phyloP scores from a whole-genome alignment of 1,140 invertebrate species.

The Belonocnema kinseyi region DNA sequence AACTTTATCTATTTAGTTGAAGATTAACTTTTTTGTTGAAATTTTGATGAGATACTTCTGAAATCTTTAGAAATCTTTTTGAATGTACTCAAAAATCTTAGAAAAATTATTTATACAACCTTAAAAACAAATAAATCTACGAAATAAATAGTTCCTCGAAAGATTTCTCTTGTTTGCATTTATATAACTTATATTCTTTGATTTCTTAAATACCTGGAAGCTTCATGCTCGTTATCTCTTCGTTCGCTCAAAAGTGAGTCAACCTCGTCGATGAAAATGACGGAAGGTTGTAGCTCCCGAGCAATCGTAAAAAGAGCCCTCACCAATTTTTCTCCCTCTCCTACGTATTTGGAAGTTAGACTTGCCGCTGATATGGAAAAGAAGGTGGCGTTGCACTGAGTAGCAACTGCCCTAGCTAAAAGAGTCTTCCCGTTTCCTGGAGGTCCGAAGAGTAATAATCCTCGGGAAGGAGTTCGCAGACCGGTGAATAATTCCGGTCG shows the following conservation, averaged over 20 bases:
- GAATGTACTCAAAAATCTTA: too few relatives aligned
- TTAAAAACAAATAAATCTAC: too few relatives aligned
- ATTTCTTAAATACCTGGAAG: constrained; percentile 78
- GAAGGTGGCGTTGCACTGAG: constrained; percentile 94
- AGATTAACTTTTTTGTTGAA: too few relatives aligned
- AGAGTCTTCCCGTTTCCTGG: constrained; percentile 96
- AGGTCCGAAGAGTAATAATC: constrained; percentile 95
- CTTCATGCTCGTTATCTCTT: constrained; percentile 95
- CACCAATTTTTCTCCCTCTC: constrained; percentile 98
- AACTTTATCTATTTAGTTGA: too few relatives aligned
- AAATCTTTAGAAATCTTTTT: too few relatives aligned
- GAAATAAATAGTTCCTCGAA: too few relatives aligned
- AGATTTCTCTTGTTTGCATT: too few relatives aligned
- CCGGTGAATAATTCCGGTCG: constrained; percentile 97
- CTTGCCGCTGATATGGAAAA: constrained; percentile 98
- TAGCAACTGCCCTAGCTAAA: constrained; percentile 92
- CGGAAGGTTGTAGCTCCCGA: constrained; percentile 93
- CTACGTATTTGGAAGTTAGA: constrained; percentile 98
- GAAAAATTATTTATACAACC: too few relatives aligned
- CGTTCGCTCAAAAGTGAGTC: constrained; percentile 95
- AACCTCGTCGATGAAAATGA: constrained; percentile 98
- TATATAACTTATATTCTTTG: too few relatives aligned
- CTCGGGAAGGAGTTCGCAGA: constrained; percentile 90
- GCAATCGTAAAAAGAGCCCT: constrained; percentile 96
- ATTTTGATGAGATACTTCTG: too few relatives aligned